Conservation (phyloP, 2,113 vertebrate species). For the Motacilla tschutschensis region DNA sequence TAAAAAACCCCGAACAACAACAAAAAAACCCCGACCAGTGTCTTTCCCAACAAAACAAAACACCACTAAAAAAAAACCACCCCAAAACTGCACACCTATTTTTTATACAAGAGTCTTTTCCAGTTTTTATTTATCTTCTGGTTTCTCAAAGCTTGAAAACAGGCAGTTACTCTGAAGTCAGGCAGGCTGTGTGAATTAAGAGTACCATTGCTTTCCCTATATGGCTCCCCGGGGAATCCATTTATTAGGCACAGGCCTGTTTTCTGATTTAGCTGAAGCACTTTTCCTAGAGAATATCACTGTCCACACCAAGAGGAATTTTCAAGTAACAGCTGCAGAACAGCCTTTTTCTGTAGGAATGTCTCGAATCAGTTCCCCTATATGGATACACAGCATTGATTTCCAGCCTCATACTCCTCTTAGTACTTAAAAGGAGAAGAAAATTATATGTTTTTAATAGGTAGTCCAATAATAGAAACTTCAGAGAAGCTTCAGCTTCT, state of each 20-base stretch:
- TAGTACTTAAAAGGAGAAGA: not conserved
- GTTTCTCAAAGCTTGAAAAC: not conserved
- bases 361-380: not conserved
- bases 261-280: constrained; percentile 32
- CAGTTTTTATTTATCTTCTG: not conserved
- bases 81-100: not conserved
- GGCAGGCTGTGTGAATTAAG: not conserved
- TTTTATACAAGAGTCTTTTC: not conserved
- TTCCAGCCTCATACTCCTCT: not conserved
- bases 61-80: not conserved
- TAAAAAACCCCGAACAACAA: not conserved
- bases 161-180: not conserved
- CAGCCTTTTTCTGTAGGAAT: not conserved
- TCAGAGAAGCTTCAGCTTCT: not conserved
- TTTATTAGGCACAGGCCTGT: constrained; percentile 27
- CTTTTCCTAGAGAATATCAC: not conserved
- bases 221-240: not conserved
- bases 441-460: not conserved
- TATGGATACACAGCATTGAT: not conserved
- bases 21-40: not conserved
- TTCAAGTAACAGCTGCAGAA: not conserved
- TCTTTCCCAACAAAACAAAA: not conserved
- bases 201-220: not conserved
- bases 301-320: not conserved
- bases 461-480: not conserved